Evolutionary conservation across 2,113 vertebrate species (phyloP), one percentile per base, ranked within the genome.

Genomic region (Danionella cerebrum): DNA sequence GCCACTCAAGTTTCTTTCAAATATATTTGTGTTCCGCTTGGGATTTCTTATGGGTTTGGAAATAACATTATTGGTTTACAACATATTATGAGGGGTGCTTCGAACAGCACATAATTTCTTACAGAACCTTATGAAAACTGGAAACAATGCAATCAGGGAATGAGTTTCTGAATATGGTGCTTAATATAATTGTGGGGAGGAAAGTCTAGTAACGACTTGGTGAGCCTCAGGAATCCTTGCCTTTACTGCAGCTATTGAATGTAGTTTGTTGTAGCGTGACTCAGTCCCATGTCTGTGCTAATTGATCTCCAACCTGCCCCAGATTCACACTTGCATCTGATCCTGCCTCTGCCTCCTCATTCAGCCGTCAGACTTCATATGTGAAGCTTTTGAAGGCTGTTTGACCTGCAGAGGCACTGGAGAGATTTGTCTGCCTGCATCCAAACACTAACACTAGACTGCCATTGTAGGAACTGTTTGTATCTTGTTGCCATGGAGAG

Each of bases 401-500:
- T 62, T 62, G 58, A 42, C 53, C 33, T 60, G 22, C 35, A 27
- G 42, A 55, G 53, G 69, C 5, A 21, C 21, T 33, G 10, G 29
- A 60, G 62, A 51, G 67, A 41, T 25, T 24, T 42, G 55, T 59
- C 27, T 59, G 55, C 55, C 27, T 42, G 18, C 12, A 39, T 25
- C 38, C 27, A 42, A 45, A 14, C 44, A 45, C 57, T 60, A 63
- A 63, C 36, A 59, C 36, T 42, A 24, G 19, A 41, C 22, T 42
- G 39, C 22, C 19, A 38, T 59, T 59, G 35, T 35, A 21, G 51
- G 31, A 71, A 39, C 36, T 55, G 55, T 55, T 64, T 47, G 38
- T 16, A 12, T 67, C 19, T 44, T 19, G 39, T 73, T 44, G 47
- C 64, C 55, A 52, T 68, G 33, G 64, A 55, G 16, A 44, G 44